These are phyloP conservation scores for Scaptomyza polygonia DNA, from an alignment of 2,888 invertebrate genomes.

Conservation along the genomic window DNA sequence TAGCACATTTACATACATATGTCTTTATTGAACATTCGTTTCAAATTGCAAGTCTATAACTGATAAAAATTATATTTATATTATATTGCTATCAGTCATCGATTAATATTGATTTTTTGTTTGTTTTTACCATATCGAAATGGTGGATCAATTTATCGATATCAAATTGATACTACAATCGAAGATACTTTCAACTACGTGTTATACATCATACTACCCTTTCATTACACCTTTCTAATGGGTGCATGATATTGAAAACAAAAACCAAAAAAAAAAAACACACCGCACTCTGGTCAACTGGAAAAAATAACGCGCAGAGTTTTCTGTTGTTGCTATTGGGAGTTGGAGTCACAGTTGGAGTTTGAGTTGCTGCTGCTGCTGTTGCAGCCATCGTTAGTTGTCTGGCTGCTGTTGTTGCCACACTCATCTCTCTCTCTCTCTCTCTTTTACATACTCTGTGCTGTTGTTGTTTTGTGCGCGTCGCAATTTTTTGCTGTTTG, in stretches of 20 bases:
- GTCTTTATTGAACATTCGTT: too few species aligned
- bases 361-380: conserved; percentile 13
- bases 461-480: conserved; percentile 62
- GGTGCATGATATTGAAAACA: conserved; percentile 6
- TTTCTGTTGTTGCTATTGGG: conserved; percentile 8
- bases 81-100: neutral
- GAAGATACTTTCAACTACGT: neutral
- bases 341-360: conserved; percentile 26
- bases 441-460: conserved; percentile 3
- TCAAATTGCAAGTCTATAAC: too few species aligned
- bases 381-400: conserved; percentile 45
- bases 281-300: conserved; percentile 70
- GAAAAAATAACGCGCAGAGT: conserved; percentile 67
- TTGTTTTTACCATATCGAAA: too few species aligned
- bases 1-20: too few species aligned
- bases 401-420: conserved; percentile 42
- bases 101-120: neutral
- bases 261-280: conserved; percentile 31
- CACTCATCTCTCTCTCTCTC: neutral
- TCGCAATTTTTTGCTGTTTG: conserved; percentile 72
- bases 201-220: neutral
- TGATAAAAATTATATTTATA: too few species aligned
- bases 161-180: neutral
- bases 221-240: neutral
- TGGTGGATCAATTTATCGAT: too few species aligned